Evolutionary conservation across 2,888 invertebrate species (phyloP).

Genomic region (Frankliniella intonsa): DNA sequence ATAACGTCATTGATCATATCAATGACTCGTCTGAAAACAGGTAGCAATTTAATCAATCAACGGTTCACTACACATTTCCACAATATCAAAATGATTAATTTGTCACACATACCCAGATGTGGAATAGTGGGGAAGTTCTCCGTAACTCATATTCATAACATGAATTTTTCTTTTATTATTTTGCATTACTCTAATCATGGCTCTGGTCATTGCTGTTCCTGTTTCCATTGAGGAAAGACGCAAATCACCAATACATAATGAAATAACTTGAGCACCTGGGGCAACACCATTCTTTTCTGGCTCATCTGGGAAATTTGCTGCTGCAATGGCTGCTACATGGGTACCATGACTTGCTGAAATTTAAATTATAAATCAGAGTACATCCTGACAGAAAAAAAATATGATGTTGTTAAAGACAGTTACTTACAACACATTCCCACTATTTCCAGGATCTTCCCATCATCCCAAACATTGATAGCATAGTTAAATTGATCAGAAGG

Average conservation of each 20-base stretch:
- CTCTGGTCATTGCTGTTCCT: conserved; percentile 84
- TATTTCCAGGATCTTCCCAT: conserved; percentile 86
- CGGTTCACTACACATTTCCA: neutral
- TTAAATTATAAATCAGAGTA: conserved; percentile 33
- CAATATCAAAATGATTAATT: neutral
- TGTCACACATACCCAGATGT: conserved; percentile 69
- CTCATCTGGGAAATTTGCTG: conserved; percentile 80
- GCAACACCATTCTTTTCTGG: conserved; percentile 91
- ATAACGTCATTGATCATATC: conserved; percentile 82
- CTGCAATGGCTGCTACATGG: conserved; percentile 94
- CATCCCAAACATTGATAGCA: conserved; percentile 85
- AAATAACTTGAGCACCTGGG: conserved; percentile 91
- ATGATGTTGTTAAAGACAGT: neutral
- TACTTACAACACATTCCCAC: conserved; percentile 88
- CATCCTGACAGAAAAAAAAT: neutral
- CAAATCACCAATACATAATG: conserved; percentile 89
- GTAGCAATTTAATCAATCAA: neutral
- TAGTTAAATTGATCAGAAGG: conserved; percentile 77
- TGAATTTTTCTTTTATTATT: conserved; percentile 57
- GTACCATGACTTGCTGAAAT: conserved; percentile 88
- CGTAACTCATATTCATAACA: conserved; percentile 97
- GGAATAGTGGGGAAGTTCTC: conserved; percentile 90
- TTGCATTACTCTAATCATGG: conserved; percentile 84
- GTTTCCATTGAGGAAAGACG: conserved; percentile 95
- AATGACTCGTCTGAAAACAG: conserved; percentile 66